Conservation (phyloP, 2,888 invertebrate species). For the Mesorhabditis spiculigera region DNA sequence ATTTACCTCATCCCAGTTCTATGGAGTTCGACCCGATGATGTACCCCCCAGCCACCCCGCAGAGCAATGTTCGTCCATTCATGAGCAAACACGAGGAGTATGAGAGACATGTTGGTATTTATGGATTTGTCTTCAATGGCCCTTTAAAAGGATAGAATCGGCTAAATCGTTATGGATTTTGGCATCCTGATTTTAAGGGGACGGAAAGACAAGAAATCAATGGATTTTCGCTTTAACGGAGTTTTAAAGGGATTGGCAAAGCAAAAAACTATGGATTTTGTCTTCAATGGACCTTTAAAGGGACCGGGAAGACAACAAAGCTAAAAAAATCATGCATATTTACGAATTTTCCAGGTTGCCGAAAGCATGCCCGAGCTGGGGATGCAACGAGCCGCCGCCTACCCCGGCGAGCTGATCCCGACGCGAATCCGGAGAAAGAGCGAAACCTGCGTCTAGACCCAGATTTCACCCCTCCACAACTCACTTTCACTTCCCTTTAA, state of each 20-base stretch:
- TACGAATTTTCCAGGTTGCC: conserved; percentile 23
- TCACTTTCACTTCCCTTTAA: background rate
- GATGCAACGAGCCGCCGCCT: conserved; percentile 29
- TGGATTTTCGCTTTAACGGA: too few species aligned
- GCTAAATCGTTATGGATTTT: too few species aligned
- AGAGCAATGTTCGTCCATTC: conserved; percentile 18
- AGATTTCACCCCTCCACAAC: background rate
- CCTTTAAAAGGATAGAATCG: too few species aligned
- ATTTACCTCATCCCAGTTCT: conserved; percentile 37
- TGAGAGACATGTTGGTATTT: conserved; percentile 21
- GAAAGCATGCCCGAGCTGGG: conserved; percentile 56
- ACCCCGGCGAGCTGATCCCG: conserved; percentile 39
- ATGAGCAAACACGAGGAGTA: conserved; percentile 33
- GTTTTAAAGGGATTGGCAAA: background rate
- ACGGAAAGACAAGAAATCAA: background rate
- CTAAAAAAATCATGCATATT: background rate
- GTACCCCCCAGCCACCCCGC: conserved; percentile 43
- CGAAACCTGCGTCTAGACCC: conserved; percentile 51
- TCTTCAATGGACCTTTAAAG: background rate
- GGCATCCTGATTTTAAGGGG: background rate
- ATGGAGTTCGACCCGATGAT: conserved; percentile 55
- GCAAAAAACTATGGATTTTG: background rate
- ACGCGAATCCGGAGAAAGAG: conserved; percentile 50
- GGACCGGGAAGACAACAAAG: background rate
- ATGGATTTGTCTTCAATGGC: too few species aligned